These are phyloP conservation scores for Denticeps clupeoides DNA, from an alignment of 2,797 vertebrate species.

Conservation along the genomic window DNA sequence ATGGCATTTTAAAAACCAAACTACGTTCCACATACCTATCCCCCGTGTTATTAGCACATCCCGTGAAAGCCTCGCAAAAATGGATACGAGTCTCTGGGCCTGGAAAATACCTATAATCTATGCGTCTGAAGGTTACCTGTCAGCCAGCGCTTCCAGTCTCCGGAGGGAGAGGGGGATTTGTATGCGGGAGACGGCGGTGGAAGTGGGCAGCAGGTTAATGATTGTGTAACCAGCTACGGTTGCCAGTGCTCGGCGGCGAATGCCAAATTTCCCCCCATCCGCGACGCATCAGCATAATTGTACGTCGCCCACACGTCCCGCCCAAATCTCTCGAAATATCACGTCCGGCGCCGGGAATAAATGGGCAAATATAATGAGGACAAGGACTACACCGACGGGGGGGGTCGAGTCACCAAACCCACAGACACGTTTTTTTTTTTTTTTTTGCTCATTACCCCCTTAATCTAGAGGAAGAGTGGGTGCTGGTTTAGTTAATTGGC, in stretches of 20 bases:
- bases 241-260: conserved; percentile 35
- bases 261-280: conserved; percentile 45
- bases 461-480: conserved; percentile 21
- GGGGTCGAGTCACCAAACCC: conserved; percentile 35
- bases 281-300: conserved; percentile 54
- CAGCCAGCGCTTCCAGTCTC: conserved; percentile 27
- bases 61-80: neutral
- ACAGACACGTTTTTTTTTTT: conserved; percentile 33
- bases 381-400: conserved; percentile 38
- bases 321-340: conserved; percentile 61
- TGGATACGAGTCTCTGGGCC: too few relatives aligned
- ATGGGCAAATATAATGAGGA: conserved; percentile 60
- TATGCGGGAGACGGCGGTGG: conserved; percentile 33
- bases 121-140: conserved; percentile 49
- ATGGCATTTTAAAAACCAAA: neutral
- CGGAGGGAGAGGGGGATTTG: conserved; percentile 38
- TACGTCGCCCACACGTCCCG: conserved; percentile 48
- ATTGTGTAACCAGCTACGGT: conserved; percentile 44
- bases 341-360: conserved; percentile 56
- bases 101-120: conserved; percentile 23
- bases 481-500: conserved; percentile 32
- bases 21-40: neutral
- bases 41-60: neutral
- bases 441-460: conserved; percentile 29
- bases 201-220: conserved; percentile 56